phyloP scores from a whole-genome alignment of 2,113 vertebrate genomes.

The Bubo bubo region DNA sequence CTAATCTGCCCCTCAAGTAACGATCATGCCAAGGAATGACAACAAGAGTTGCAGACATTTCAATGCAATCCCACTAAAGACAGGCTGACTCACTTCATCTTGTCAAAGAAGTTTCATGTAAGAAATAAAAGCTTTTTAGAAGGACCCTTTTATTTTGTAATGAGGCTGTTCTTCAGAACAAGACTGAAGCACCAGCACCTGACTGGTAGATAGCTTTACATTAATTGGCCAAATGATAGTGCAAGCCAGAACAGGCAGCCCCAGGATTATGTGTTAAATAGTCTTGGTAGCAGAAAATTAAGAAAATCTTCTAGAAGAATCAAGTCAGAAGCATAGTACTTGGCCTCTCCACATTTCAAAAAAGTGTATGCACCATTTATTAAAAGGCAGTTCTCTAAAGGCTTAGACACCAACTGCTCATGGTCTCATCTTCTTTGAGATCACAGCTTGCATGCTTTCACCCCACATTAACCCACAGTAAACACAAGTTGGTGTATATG shows the following conservation, averaged over 20 bases:
- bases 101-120: conserved; percentile 13
- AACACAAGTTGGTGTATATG: not conserved
- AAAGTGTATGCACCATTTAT: not conserved
- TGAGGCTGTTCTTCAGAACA: not conserved
- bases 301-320: not conserved
- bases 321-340: not conserved
- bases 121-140: conserved; percentile 11
- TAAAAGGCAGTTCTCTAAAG: not conserved
- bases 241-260: not conserved
- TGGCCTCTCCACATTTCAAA: not conserved
- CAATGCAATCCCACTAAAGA: conserved; percentile 36
- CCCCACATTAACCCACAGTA: not conserved
- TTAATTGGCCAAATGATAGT: not conserved
- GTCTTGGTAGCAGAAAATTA: not conserved
- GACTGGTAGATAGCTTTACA: not conserved
- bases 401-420: not conserved
- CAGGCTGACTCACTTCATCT: conserved; percentile 12
- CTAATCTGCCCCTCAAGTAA: conserved; percentile 48
- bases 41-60: conserved; percentile 60
- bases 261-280: not conserved
- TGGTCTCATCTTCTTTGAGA: not conserved
- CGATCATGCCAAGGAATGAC: conserved; percentile 45
- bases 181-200: not conserved
- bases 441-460: not conserved
- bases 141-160: not conserved